phyloP scores from a whole-genome alignment of 2,113 vertebrate genomes.

The Rhinoptilus africanus region DNA sequence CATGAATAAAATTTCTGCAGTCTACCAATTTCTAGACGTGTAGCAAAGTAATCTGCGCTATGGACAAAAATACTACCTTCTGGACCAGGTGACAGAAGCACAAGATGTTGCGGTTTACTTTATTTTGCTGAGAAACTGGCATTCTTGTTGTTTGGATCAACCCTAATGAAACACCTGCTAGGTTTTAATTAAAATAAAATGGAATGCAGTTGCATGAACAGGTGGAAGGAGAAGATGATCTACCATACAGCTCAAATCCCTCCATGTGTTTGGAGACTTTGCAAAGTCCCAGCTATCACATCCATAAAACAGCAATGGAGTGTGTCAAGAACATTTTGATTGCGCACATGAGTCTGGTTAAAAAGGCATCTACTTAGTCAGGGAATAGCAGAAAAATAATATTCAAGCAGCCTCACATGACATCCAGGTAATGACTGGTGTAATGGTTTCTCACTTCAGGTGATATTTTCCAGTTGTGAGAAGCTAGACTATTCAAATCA shows the following conservation, averaged over 20 bases:
- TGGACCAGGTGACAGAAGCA: neutral
- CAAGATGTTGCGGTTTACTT: neutral
- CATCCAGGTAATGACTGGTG: neutral
- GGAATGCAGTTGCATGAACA: constrained; percentile 32
- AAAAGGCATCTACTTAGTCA: constrained; percentile 1
- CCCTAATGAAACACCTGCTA: constrained; percentile 61
- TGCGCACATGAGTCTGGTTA: neutral
- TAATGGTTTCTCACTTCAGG: neutral
- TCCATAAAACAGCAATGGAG: neutral
- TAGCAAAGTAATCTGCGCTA: neutral
- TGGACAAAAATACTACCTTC: neutral
- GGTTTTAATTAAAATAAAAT: constrained; percentile 69
- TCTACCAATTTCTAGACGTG: neutral
- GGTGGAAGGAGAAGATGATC: constrained; percentile 54
- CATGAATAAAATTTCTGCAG: neutral
- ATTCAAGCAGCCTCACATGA: neutral
- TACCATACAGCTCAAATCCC: constrained; percentile 7
- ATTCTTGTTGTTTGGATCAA: neutral
- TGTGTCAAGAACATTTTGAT: constrained; percentile 33
- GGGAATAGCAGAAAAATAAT: constrained; percentile 17
- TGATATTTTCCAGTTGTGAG: neutral
- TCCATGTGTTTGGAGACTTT: constrained; percentile 43
- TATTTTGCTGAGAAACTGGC: neutral
- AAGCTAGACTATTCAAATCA: neutral
- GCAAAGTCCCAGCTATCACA: constrained; percentile 4